Base-by-base conservation (phyloP, 2,797 vertebrate genomes). In the Hyperoplus lanceolatus region DNA sequence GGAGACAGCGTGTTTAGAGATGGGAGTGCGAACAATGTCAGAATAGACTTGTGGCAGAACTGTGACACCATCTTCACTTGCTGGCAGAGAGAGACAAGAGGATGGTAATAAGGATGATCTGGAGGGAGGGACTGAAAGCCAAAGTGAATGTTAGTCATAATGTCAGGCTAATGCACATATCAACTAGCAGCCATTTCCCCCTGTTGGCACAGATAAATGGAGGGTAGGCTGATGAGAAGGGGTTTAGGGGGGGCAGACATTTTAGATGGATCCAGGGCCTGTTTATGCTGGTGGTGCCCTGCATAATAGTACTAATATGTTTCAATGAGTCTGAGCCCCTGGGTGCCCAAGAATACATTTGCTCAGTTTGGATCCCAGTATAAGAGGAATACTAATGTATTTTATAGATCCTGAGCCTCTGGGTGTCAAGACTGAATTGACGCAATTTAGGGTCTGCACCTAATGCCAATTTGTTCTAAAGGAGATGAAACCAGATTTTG, bases 311-410 rank as follows among this genome's bases (percentile, higher is more conserved):
- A 48, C 76, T 90, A 85, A 91, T 89, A 82, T 87, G 77, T 91
- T 91, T 90, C 91, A 91, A 93, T 90, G 84, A 92, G 90, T 86
- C 80, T 88, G 75, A 70, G 70, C 79, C 90, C 84, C 3, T 42
- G 45, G 76, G 86, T 60, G 75, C 29, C 18, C 2, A 48, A 43
- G 78, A 87, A 86, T 88, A 87, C 79, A 89, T 87, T 88, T 78
- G 29, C 81, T 87, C 75, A 79, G 41, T 87, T 84, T 84, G 80
- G 71, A 76, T 70, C 68, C 38, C 48, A 42, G 46, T 80, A 68
- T 73, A 81, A 85, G 71, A 81, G 18, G 41, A 87, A 82, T 81
- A 29, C 69, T 86, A 83, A 84, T 90, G 81, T 81, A 75, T 87
- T 87, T 84, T 73, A 87, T 85, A 72, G 56, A 87, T 80, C 58